Percentiles rank a stretch among this genome's conserved stretches.
Conservation (phyloP, 2,888 invertebrate species). For the Ectropis crepuscularia region DNA sequence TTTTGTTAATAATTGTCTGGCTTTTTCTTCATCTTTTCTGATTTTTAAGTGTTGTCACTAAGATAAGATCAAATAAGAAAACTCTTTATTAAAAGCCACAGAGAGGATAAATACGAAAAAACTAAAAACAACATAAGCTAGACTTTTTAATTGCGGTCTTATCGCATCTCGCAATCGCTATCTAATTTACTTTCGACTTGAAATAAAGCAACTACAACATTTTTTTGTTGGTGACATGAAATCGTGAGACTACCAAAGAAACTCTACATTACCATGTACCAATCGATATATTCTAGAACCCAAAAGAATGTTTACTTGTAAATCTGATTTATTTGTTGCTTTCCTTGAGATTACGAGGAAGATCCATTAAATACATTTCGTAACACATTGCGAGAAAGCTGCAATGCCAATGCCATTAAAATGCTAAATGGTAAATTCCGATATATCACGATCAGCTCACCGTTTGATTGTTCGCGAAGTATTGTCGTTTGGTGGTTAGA, state of each 20-base stretch:
- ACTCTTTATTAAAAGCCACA: too few relatives aligned
- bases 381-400: conserved; percentile 27
- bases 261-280: background rate
- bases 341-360: conserved; percentile 17
- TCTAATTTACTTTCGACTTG: too few relatives aligned
- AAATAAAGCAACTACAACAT: too few relatives aligned
- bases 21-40: too few relatives aligned
- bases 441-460: conserved; percentile 25
- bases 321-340: conserved; percentile 10
- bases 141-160: too few relatives aligned
- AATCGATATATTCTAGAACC: conserved; percentile 2
- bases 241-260: background rate
- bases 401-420: conserved; percentile 22
- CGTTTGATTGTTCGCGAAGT: conserved; percentile 6
- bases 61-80: too few relatives aligned
- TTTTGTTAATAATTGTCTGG: too few relatives aligned
- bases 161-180: too few relatives aligned
- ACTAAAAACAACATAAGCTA: too few relatives aligned
- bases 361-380: conserved; percentile 19
- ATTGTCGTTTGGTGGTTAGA: background rate
- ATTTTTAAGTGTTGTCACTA: too few relatives aligned
- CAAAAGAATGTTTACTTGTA: conserved; percentile 1
- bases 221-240: too few relatives aligned
- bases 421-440: conserved; percentile 23
- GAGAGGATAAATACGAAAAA: too few relatives aligned